Base-by-base conservation (phyloP, 2,113 vertebrate genomes). In the Grus americana region DNA sequence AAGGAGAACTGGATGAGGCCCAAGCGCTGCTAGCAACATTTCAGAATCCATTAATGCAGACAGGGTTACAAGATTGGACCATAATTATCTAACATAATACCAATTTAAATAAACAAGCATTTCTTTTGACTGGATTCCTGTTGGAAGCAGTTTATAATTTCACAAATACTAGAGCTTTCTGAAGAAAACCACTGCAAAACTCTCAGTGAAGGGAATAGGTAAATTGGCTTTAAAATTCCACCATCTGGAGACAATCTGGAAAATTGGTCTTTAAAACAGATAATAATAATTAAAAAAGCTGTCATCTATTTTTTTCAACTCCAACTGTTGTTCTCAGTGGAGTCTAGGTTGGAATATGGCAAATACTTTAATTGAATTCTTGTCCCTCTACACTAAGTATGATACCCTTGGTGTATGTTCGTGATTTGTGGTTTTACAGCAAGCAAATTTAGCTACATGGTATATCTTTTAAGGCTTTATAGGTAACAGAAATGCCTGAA, bases 161-260 rank as follows among this genome's bases (percentile, higher is more conserved):
- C n/a, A 79, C 14, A 73, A 79, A 86, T 62, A 63, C 44, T 55
- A 87, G 52, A 65, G 40, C 26, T 86, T 93, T 90, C 59, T 92
- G 55, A 74, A 42, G 57, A 75, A 95, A 90, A 66, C 46, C 76
- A 71, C 74, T 79, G 50, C 86, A 93, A 66, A 76, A 58, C 65
- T 63, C 75, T 95, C 72, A 96, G 87, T 55, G 70, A 96, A 85
- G 87, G 46, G 65, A 93, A 85, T 58, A 97, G 94, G 92, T 95
- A 92, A 92, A 92, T 68, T 97, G 32, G 74, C 80, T 95, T 91
- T 94, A 95, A 96, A 96, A 95, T 87, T 83, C 68, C 19, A 94
- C 90, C 92, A 94, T 94, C 93, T 95, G 91, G 89, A 97, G 62
- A 91, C 58, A 92, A 89, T 90, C 88, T 81, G 86, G 91, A 95